These are phyloP conservation scores for Leuciscus waleckii DNA, from an alignment of 2,797 vertebrate species.

Conservation along the genomic window DNA sequence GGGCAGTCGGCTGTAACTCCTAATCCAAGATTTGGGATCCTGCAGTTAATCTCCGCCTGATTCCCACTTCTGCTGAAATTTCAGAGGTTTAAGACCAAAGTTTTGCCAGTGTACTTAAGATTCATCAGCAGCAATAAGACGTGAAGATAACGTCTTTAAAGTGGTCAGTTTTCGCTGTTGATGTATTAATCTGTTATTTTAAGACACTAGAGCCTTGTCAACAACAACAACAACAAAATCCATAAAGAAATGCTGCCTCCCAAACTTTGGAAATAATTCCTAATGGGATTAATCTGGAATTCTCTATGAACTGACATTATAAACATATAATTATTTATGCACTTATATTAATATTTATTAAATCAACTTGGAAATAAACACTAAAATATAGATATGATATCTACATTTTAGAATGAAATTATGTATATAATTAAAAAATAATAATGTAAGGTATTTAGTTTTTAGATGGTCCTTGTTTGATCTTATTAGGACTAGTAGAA, in stretches of 20 bases:
- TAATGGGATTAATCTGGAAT: not conserved
- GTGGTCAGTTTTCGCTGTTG: not conserved
- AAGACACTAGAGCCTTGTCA: not conserved
- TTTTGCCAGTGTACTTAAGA: constrained; percentile 11
- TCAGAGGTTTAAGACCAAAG: constrained; percentile 14
- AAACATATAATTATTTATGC: not conserved
- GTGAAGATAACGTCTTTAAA: not conserved
- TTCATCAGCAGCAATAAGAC: not conserved
- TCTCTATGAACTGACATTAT: not conserved
- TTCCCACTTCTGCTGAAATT: constrained; percentile 11
- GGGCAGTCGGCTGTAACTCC: constrained; percentile 25
- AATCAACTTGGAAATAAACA: not conserved
- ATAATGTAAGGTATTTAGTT: not conserved
- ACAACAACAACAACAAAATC: not conserved
- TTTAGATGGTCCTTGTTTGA: not conserved
- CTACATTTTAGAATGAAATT: not conserved
- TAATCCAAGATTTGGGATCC: constrained; percentile 53
- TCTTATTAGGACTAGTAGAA: not conserved
- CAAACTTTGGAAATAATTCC: not conserved
- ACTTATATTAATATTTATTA: not conserved
- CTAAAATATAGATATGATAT: not conserved
- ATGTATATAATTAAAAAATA: not conserved
- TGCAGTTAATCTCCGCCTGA: constrained; percentile 33
- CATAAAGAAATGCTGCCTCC: not conserved
- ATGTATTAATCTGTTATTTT: constrained; percentile 5